Evolutionary conservation across 2,797 vertebrate genomes (phyloP).

Genomic region (Alfaro cultratus): DNA sequence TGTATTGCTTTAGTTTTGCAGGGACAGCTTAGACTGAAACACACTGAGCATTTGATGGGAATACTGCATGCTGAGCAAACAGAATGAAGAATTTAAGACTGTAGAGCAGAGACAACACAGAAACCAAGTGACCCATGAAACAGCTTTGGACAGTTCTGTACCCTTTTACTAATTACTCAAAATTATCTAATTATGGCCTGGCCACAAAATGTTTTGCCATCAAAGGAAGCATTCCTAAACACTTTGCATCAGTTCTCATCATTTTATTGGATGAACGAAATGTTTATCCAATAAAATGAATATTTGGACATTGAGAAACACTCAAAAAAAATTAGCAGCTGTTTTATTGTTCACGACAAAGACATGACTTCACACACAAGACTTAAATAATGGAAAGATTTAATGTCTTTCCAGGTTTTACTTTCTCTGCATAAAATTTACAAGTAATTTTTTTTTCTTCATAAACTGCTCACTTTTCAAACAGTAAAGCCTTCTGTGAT

Average conservation of each 20-base stretch:
- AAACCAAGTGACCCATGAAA: constrained; percentile 70
- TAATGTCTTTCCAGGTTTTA: constrained; percentile 11
- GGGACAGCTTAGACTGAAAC: constrained; percentile 6
- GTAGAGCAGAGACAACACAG: constrained; percentile 37
- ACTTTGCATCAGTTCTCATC: background rate
- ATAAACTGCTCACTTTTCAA: constrained; percentile 13
- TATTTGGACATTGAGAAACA: too few species aligned
- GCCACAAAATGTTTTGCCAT: constrained; percentile 54
- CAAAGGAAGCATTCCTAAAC: constrained; percentile 22
- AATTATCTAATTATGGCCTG: constrained; percentile 74
- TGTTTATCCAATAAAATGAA: too few species aligned
- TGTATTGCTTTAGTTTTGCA: background rate
- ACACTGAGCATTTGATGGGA: constrained; percentile 20
- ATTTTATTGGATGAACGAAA: background rate
- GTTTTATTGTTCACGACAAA: background rate
- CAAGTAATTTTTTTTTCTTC: constrained; percentile 11
- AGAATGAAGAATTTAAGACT: constrained; percentile 45
- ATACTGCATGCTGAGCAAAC: constrained; percentile 46
- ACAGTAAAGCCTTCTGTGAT: constrained; percentile 15
- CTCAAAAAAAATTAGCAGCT: too few species aligned
- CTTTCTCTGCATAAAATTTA: constrained; percentile 14
- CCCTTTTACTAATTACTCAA: constrained; percentile 81
- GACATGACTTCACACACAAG: constrained; percentile 12
- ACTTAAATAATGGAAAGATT: constrained; percentile 45
- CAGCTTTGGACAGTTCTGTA: constrained; percentile 68